A percentile compares a stretch with the other conserved stretches of the same genome.
Conservation (phyloP, 2,888 invertebrate genomes). For the Mellilla xanthometata region DNA sequence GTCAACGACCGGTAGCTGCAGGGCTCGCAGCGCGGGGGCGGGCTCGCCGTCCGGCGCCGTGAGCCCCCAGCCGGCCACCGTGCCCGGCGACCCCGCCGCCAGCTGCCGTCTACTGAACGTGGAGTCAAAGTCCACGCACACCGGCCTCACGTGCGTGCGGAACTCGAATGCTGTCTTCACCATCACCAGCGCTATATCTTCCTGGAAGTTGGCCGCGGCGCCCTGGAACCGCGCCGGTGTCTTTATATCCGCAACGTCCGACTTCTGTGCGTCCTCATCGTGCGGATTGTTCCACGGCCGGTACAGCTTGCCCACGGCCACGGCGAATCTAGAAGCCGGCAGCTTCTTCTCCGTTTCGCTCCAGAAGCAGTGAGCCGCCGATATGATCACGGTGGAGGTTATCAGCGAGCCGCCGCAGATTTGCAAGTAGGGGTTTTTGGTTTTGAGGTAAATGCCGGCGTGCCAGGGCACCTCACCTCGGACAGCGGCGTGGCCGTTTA, state of each 20-base stretch:
- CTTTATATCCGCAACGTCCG: constrained; percentile 5
- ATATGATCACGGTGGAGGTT: neutral
- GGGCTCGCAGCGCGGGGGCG: constrained; percentile 38
- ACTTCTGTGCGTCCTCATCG: constrained; percentile 12
- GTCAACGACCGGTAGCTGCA: constrained; percentile 41
- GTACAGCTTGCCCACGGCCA: constrained; percentile 18
- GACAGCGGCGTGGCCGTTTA: neutral
- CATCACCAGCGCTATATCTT: constrained; percentile 70
- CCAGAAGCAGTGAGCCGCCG: neutral
- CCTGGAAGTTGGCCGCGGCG: constrained; percentile 64
- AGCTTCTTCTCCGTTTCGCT: neutral
- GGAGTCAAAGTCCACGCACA: constrained; percentile 52
- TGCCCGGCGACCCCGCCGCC: constrained; percentile 5
- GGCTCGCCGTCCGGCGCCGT: constrained; percentile 32
- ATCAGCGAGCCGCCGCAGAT: constrained; percentile 1
- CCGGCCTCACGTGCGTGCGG: constrained; percentile 56
- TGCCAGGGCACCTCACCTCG: constrained; percentile 3
- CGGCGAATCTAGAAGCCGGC: neutral
- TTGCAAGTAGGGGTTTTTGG: neutral
- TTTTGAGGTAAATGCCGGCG: neutral
- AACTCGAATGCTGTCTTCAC: constrained; percentile 52
- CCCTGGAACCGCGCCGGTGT: constrained; percentile 54
- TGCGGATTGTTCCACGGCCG: constrained; percentile 8
- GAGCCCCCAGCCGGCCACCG: constrained; percentile 53
- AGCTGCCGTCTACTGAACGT: constrained; percentile 15